A percentile compares a stretch with the other conserved stretches of the same genome.
Evolutionary conservation across 2,888 invertebrate species (phyloP).

Genomic region (Rosalia funebris): DNA sequence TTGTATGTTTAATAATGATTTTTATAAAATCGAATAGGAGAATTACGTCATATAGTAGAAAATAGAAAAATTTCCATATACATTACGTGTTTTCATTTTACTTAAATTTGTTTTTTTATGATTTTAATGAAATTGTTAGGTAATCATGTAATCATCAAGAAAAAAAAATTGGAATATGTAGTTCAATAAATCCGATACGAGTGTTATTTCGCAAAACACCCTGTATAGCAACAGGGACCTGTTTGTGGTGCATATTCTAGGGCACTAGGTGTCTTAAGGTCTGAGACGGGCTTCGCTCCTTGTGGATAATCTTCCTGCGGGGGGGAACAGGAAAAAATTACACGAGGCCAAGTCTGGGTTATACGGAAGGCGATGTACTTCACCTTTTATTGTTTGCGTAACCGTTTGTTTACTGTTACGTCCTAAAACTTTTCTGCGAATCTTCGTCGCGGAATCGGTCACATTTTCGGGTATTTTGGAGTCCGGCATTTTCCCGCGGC

Average conservation of each 20-base stretch:
- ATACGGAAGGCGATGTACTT: not conserved
- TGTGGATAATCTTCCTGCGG: not conserved
- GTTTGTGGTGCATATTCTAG: too few relatives aligned
- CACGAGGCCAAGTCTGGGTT: constrained; percentile 1
- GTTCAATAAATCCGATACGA: not conserved
- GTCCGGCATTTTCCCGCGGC: not conserved
- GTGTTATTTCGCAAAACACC: too few relatives aligned
- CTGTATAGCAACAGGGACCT: too few relatives aligned
- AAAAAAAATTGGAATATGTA: not conserved
- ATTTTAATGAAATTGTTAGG: not conserved
- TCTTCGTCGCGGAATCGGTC: too few relatives aligned
- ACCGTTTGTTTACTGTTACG: not conserved
- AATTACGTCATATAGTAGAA: not conserved
- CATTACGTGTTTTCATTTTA: not conserved
- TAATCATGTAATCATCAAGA: too few relatives aligned
- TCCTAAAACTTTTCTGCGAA: not conserved
- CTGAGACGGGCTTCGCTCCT: too few relatives aligned
- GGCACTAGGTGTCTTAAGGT: too few relatives aligned
- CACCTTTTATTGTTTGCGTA: not conserved
- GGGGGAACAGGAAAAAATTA: not conserved
- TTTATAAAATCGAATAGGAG: not conserved
- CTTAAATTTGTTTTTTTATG: too few relatives aligned
- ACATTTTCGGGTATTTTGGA: too few relatives aligned
- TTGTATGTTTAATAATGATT: not conserved
- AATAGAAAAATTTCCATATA: not conserved